Percentiles rank a stretch among this genome's conserved stretches.
Evolutionary conservation across 2,888 invertebrate genomes (phyloP).

Genomic region (Oxystoma pomonae): DNA sequence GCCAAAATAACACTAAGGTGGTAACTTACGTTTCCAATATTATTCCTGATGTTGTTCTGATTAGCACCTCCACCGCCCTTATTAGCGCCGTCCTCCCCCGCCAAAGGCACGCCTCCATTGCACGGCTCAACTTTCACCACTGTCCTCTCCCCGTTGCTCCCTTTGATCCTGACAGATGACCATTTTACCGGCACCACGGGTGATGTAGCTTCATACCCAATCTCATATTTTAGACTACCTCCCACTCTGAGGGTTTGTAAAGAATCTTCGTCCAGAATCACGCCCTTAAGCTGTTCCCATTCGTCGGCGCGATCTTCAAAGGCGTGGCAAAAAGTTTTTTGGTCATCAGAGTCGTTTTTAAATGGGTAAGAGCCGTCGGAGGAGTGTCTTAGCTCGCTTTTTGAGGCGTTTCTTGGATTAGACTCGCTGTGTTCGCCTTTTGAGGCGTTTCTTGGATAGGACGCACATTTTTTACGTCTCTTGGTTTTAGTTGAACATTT

Average conservation of each 20-base stretch:
- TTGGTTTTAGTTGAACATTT: not conserved
- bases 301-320: not conserved
- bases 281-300: not conserved
- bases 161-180: conserved; percentile 61
- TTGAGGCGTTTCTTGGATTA: not conserved
- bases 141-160: conserved; percentile 60
- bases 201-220: conserved; percentile 43
- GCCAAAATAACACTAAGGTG: no score
- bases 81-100: conserved; percentile 40
- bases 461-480: not conserved
- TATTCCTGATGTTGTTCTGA: conserved; percentile 34
- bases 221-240: conserved; percentile 45
- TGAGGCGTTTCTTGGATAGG: not conserved
- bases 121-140: conserved; percentile 62
- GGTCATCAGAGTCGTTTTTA: not conserved
- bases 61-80: not conserved
- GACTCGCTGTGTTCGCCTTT: not conserved
- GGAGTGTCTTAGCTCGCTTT: not conserved
- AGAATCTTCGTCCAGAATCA: conserved; percentile 17
- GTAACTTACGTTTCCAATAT: conserved; percentile 47
- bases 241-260: conserved; percentile 29
- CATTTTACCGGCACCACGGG: conserved; percentile 53
- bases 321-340: not conserved
- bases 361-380: not conserved
- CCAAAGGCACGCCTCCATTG: conserved; percentile 48